Evolutionary conservation across 2,113 vertebrate species (phyloP).

Genomic region (Myotis brandtii): DNA sequence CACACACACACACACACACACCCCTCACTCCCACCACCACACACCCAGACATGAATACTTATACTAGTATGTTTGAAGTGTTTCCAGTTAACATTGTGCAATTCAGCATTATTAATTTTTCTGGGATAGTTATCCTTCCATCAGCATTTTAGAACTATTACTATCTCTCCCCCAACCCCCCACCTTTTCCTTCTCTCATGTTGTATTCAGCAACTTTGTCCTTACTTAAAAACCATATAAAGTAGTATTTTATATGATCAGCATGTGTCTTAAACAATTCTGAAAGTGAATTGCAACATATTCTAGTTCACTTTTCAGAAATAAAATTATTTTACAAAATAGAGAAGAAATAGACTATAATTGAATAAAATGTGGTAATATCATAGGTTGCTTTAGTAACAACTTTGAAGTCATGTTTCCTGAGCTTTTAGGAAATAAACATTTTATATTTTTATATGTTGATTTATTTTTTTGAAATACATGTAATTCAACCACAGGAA

Average conservation of each 20-base stretch:
- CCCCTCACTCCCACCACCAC: background rate
- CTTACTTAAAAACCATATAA: slow-evolving; percentile 1
- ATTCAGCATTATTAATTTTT: slow-evolving; percentile 33
- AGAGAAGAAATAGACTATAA: background rate
- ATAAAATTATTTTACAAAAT: background rate
- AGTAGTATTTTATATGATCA: too few relatives aligned
- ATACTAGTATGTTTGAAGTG: background rate
- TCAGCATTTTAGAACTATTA: background rate
- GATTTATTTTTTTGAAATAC: slow-evolving; percentile 27
- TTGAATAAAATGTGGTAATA: background rate
- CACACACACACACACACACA: background rate
- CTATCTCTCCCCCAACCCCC: background rate
- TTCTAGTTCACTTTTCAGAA: background rate
- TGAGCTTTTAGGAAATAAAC: slow-evolving; percentile 20
- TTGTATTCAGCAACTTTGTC: slow-evolving; percentile 47
- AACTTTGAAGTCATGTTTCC: slow-evolving; percentile 26
- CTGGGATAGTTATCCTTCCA: background rate
- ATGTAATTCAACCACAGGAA: background rate
- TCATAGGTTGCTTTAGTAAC: background rate
- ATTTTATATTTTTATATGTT: background rate
- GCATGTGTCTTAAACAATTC: slow-evolving; percentile 20
- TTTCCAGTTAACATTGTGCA: background rate
- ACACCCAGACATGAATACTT: background rate
- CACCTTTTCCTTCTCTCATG: background rate
- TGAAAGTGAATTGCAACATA: background rate